phyloP scores from a whole-genome alignment of 2,113 vertebrate species.

The Phrynosoma platyrhinos region DNA sequence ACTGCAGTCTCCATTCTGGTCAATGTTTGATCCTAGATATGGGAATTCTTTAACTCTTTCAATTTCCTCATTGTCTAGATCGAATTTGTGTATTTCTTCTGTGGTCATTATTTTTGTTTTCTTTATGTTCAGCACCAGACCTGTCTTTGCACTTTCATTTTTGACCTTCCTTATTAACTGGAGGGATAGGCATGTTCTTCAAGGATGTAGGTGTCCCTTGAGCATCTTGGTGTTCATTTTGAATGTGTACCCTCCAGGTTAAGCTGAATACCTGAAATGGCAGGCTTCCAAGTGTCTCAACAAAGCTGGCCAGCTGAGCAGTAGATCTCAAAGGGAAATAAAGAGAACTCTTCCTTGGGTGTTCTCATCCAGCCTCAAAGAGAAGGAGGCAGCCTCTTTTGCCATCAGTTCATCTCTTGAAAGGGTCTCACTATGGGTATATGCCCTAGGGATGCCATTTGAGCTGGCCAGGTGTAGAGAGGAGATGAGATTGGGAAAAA shows the following conservation, averaged over 20 bases:
- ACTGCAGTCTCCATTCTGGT: too few relatives aligned
- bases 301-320: neutral
- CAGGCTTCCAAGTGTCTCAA: neutral
- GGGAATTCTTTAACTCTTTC: too few relatives aligned
- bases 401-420: too few relatives aligned
- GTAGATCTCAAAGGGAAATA: neutral
- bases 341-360: neutral
- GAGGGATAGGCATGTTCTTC: too few relatives aligned
- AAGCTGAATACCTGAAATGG: neutral
- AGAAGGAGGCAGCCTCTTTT: neutral
- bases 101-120: too few relatives aligned
- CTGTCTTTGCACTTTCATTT: too few relatives aligned
- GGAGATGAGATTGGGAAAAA: neutral
- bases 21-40: too few relatives aligned
- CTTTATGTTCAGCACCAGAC: too few relatives aligned
- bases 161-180: too few relatives aligned
- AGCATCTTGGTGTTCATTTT: neutral
- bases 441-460: too few relatives aligned
- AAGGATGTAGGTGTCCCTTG: neutral
- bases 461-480: neutral
- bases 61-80: too few relatives aligned
- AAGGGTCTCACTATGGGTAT: neutral
- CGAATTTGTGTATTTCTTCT: too few relatives aligned
- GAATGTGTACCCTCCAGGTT: neutral
- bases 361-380: neutral